Base-by-base conservation (phyloP, 2,888 invertebrate species). In the Ferdinandea cuprea region DNA sequence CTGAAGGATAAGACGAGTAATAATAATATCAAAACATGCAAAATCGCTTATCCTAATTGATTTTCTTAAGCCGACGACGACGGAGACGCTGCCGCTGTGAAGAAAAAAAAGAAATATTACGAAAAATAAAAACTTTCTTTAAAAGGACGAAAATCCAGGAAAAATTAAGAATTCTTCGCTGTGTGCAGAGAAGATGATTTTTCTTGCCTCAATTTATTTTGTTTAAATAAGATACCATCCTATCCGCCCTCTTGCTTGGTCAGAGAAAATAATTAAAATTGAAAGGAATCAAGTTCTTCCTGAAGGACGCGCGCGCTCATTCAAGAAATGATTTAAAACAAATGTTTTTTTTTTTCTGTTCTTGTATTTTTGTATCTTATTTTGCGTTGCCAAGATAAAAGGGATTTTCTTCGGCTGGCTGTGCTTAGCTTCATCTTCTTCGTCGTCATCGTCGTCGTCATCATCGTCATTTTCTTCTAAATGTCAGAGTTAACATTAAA, bases 1-100 rank as follows among this genome's bases (percentile, higher is more conserved):
- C 15, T 35, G 28, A 65, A 76, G 44, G 52, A 69, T 76, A 54
- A 69, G 37, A 17, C 32, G 21, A 63, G 44, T 50, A 63, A 71
- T 61, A 68, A 63, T 48, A 50, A 50, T 52, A 65, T 35, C 52
- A 52, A 66, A 76, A 81, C 76, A 81, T 61, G 81, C 71, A 42
- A 81, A 81, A 66, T 71, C 76, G 81, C 71, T 81, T 77, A 81
- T 81, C 76, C 77, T 77, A 81, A 81, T 81, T 81, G 81, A 76
- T 77, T 77, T 81, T 48, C 32, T 58, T 66, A 66, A 77, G 76
- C 59, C 69, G 69, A 28, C 40, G 54, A 13, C 58, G 66, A 25
- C 37, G 46, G n/a, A 40, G 15, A 28, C 13, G n/a, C n/a, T n/a
- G n/a, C n/a, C n/a, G n/a, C n/a, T n/a, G n/a, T 25, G 25, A 25